Evolutionary conservation across 2,797 vertebrate species (phyloP).

Genomic region (Gephyroberyx darwinii): DNA sequence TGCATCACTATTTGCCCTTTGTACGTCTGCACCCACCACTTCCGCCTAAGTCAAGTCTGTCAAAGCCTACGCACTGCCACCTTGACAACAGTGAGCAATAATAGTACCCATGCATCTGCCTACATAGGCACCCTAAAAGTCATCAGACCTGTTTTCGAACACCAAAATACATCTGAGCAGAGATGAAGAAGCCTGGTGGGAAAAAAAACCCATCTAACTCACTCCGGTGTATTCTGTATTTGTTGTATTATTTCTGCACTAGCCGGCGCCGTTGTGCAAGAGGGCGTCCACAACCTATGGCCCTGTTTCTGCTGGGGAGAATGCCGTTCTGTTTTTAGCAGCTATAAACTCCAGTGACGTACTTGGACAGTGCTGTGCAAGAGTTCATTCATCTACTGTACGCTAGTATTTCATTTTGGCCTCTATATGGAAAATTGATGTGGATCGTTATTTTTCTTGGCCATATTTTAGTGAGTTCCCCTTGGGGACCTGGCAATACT

Average conservation of each 20-base stretch:
- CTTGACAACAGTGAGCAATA: no score
- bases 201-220: slow-evolving; percentile 44
- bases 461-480: background rate
- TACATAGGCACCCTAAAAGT: slow-evolving; percentile 9
- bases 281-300: slow-evolving; percentile 39
- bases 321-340: slow-evolving; percentile 68
- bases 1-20: background rate
- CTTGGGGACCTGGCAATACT: no score
- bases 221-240: slow-evolving; percentile 35
- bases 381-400: no score
- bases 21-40: no score
- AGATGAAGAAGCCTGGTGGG: background rate
- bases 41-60: no score
- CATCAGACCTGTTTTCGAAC: slow-evolving; percentile 1
- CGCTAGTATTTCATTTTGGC: no score
- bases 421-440: background rate
- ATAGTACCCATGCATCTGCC: no score
- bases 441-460: background rate
- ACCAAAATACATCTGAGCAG: slow-evolving; percentile 21
- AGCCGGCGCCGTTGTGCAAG: background rate
- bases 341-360: slow-evolving; percentile 72
- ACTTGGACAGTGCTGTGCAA: slow-evolving; percentile 53
- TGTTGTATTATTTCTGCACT: slow-evolving; percentile 31
- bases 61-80: no score
- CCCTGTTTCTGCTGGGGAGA: slow-evolving; percentile 51